Conservation (phyloP, 2,113 vertebrate species). For the Callocephalon fimbriatum region DNA sequence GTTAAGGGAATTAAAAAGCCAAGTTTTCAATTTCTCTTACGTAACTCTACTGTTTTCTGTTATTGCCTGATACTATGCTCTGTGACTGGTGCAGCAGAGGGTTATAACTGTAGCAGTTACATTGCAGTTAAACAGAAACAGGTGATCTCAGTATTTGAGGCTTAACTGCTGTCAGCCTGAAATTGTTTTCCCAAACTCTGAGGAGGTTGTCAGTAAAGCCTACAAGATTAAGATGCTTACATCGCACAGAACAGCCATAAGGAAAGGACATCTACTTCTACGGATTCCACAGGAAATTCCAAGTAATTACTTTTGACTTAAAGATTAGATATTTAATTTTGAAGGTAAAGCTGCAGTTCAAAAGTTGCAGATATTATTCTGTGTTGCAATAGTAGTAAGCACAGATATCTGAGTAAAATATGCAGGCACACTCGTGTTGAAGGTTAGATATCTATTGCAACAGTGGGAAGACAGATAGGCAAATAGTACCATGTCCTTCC, state of each 20-base stretch:
- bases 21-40: not conserved
- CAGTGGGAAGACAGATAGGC: not conserved
- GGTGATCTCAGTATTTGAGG: not conserved
- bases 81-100: not conserved
- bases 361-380: not conserved
- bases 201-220: not conserved
- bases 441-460: not conserved
- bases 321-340: not conserved
- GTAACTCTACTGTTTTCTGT: not conserved
- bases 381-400: not conserved
- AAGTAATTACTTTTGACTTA: accelerated
- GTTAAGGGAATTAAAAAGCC: not conserved
- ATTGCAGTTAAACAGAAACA: not conserved
- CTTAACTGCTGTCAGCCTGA: not conserved
- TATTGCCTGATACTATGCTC: not conserved
- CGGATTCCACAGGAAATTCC: not conserved
- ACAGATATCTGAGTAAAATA: not conserved
- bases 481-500: not conserved
- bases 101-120: not conserved
- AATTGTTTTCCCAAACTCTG: not conserved
- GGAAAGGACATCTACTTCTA: not conserved
- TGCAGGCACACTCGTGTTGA: not conserved
- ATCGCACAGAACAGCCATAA: not conserved
- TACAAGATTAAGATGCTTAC: not conserved
- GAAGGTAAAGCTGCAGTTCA: not conserved